Evolutionary conservation across 2,113 vertebrate genomes (phyloP).

Genomic region (Arizona elegans): DNA sequence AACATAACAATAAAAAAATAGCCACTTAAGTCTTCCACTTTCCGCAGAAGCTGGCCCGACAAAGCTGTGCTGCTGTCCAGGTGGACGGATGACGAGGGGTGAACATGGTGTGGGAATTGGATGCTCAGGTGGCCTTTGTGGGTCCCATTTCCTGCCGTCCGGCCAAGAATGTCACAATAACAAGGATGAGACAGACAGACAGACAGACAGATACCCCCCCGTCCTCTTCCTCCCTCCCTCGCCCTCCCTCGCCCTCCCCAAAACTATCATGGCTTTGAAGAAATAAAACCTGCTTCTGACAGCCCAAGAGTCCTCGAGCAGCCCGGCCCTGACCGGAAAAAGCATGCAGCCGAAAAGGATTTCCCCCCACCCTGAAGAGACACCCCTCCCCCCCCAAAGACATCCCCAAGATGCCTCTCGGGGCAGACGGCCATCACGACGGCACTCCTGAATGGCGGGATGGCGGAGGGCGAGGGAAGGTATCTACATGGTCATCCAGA

Average conservation of each 20-base stretch:
- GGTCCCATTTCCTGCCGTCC: neutral
- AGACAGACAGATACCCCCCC: slow-evolving; percentile 41
- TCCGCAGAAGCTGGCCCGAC: neutral
- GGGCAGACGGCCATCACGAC: neutral
- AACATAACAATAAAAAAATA: neutral
- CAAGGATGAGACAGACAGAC: slow-evolving; percentile 51
- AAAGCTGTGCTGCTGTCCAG: neutral
- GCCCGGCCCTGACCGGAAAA: slow-evolving; percentile 9
- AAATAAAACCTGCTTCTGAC: slow-evolving; percentile 54
- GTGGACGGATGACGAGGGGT: neutral
- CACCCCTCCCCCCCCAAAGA: neutral
- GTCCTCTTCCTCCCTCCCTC: slow-evolving; percentile 39
- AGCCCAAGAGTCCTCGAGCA: slow-evolving; percentile 58
- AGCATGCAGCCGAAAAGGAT: neutral
- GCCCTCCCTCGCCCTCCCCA: slow-evolving; percentile 36
- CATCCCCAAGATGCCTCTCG: neutral
- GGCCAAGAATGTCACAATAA: neutral
- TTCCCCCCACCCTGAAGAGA: neutral
- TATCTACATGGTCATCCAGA: neutral
- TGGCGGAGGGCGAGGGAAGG: neutral
- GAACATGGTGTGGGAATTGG: neutral
- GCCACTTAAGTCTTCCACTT: neutral
- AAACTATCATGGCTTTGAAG: slow-evolving; percentile 67
- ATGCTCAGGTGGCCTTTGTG: neutral
- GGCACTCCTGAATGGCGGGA: neutral